Evolutionary conservation across 37 sponge, comb jelly and placozoan species (phyloP), one percentile per base, ranked within the genome.

Genomic region (Tethya wilhelma): DNA sequence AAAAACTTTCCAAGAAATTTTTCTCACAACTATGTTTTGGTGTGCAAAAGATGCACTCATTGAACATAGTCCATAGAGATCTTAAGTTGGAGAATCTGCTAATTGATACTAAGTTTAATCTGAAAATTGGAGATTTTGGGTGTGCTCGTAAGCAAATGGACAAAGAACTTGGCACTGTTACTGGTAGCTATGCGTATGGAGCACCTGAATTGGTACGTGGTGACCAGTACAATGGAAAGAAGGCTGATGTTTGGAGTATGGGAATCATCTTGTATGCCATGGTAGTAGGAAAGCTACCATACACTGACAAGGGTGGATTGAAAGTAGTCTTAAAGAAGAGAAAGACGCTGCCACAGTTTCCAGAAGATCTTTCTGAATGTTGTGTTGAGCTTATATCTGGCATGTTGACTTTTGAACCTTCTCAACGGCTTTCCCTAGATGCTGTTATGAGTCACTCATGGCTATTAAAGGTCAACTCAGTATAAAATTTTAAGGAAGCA

Each of bases 131-230:
- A 20, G 88, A 88, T 44, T 76, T 88, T 29, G 88, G 88, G 17
- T 88, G 88, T 60, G 88, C 88, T 14, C 57, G 88, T 19, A 46
- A 76, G 38, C 88, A 88, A 60, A 81, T 88, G 22, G 75, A 67
- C 56, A 88, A 88, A 44, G 7, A 56, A 28, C 40, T 88, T 1
- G 59, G 69, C 64, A 88, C 76, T 20, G 70, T 82, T 17, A 81
- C 83, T 20, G 88, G 88, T 39, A 88, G 88, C 72, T 88, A 88
- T 57, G 88, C 88, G 28, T 88, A 88, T 62, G 88, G 88, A 39
- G 88, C 88, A 22, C 88, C 88, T 20, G 88, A 88, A 43, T 32
- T 88, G 39, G 69, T 88, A 30, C 41, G 88, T 45, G 88, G 88
- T 29, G 83, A 81, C 26, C 40, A 59, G 2, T 88, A 88, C 43